Evolutionary conservation across 2,113 vertebrate genomes (phyloP), one percentile per base, ranked within the genome.

Genomic region (Oenanthe melanoleuca): DNA sequence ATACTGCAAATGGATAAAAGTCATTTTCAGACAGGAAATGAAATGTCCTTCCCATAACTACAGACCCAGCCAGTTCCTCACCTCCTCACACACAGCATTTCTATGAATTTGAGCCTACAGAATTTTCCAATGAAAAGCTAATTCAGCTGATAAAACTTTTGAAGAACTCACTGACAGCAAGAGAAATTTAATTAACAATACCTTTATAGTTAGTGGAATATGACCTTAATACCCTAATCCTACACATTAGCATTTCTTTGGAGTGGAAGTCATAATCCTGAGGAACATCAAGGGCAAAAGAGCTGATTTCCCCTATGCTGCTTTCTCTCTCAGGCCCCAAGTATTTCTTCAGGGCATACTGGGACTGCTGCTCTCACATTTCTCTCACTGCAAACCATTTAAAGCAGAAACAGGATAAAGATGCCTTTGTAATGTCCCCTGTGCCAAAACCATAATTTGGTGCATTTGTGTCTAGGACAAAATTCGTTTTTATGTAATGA

Each of bases 401-500:
- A 80, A 38, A 88, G 63, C 61, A 75, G 42, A 67, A 47, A 33
- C 5, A 37, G 47, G 38, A 61, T 28, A 88, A 83, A 59, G 57
- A 86, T 53, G 86, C 33, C 59, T 95, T 38, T 70, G 45, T 83
- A 92, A 88, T 52, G 28, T 82, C 81, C 34, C 84, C n/a, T 15
- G 6, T 52, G 52, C 90, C 95, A 92, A 95, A 88, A 84, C 26
- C 11, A 69, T 37, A 55, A 74, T 88, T 83, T 94, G 86, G 63
- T 83, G 73, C 94, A 93, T 37, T 72, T 74, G 42, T 78, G 73
- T 65, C 63, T 55, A 72, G 63, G 49, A 59, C 33, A 93, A 77
- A 34, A 72, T 81, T 61, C 25, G 50, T 92, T 96, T 91, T 72
- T 90, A 89, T 66, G 86, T 84, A 97, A 92, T 77, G 94, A 93